These are phyloP conservation scores for Glomeris marginata DNA, from an alignment of 2,888 invertebrate genomes.

Conservation along the genomic window DNA sequence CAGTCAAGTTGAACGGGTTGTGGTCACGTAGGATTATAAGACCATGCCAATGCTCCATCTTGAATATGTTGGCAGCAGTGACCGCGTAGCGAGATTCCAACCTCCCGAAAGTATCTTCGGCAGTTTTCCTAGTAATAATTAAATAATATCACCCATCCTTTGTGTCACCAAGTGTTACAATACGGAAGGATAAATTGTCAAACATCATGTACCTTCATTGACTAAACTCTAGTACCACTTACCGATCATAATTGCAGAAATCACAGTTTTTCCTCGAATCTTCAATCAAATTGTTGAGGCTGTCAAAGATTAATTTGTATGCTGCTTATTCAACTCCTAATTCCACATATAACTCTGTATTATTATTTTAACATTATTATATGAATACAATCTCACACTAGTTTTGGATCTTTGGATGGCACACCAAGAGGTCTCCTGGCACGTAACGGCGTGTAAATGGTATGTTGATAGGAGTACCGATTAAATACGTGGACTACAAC, in stretches of 20 bases:
- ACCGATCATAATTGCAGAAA: constrained; percentile 27
- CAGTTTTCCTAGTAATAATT: constrained; percentile 23
- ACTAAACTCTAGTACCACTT: too few species aligned
- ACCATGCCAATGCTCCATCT: constrained; percentile 31
- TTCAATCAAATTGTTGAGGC: constrained; percentile 22
- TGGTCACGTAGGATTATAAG: constrained; percentile 29
- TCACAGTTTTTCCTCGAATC: constrained; percentile 26
- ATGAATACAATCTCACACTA: too few species aligned
- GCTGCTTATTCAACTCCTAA: too few species aligned
- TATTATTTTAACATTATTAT: too few species aligned
- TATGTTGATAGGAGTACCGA: constrained; percentile 7
- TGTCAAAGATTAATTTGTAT: too few species aligned
- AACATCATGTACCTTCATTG: too few species aligned
- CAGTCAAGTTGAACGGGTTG: constrained; percentile 28
- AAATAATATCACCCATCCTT: background rate
- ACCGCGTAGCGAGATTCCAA: constrained; percentile 27
- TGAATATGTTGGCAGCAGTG: constrained; percentile 33
- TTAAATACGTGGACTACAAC: constrained; percentile 12
- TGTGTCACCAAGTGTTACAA: background rate
- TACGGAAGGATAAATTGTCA: too few species aligned
- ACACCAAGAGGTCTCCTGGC: constrained; percentile 11
- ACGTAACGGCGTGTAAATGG: constrained; percentile 10
- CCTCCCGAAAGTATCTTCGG: constrained; percentile 31
- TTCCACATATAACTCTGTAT: too few species aligned
- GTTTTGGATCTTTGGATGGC: background rate